Base-by-base conservation (phyloP, 2,888 invertebrate species). In the Nemapogon koenigi region DNA sequence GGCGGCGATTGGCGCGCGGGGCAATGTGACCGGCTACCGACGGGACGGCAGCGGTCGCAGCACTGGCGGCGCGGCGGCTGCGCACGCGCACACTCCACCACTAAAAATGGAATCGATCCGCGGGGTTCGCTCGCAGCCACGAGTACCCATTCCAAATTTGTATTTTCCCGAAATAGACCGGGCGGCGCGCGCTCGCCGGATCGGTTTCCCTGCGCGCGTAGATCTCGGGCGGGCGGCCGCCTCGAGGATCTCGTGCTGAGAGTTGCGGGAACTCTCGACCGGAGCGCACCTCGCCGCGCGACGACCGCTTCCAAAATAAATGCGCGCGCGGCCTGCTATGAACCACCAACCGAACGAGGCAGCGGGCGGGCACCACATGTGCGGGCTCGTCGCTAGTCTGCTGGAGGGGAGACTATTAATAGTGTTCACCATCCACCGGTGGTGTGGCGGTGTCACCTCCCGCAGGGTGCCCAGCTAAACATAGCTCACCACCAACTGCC, bases 151-250 rank as follows among this genome's bases (percentile, higher is more conserved):
- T 84, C 88, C 88, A 88, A 88, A 88, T 88, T 88, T 86, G 88
- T 88, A 87, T 87, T 87, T 87, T 86, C 87, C 84, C 84, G 82
- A 88, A 88, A 88, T 85, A 85, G 73, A 66, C 50, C 57, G 72
- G 79, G 65, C 76, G 78, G 75, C 78, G 72, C 52, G 69, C 72
- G 72, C 68, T 65, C 64, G 65, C 63, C 78, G 75, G 76, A 73
- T 75, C 75, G 70, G 75, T 73, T 76, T 72, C 72, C 66, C 70
- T 73, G 58, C 64, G 53, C 55, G 52, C 63, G 63, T 59, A 58
- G 49, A 49, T 49, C 50, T 47, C 50, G 51, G 54, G 55, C 50
- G 46, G 46, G 42, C 45, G 50, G 53, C 25, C 26, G 35, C 35
- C 25, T n/a, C n/a, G n/a, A n/a, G n/a, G n/a, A n/a, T n/a, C n/a